Conservation (phyloP, 2,113 vertebrate genomes). For the Myotis brandtii region DNA sequence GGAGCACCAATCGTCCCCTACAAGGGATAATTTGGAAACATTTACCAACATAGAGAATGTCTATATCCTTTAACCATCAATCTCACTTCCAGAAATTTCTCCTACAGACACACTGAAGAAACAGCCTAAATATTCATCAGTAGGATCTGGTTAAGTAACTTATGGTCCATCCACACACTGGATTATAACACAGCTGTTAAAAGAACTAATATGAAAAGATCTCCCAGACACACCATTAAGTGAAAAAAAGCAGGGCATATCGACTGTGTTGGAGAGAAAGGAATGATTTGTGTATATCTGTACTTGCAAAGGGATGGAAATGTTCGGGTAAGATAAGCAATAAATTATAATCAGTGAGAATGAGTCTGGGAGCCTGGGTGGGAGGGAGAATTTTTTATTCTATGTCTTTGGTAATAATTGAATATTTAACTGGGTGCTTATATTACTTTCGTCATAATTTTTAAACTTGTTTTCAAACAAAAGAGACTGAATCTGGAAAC, state of each 20-base stretch:
- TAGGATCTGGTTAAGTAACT: not conserved
- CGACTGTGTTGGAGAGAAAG: not conserved
- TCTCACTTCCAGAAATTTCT: slow-evolving; percentile 12
- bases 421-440: not conserved
- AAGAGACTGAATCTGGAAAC: not conserved
- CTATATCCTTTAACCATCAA: not conserved
- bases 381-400: not conserved
- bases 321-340: slow-evolving; percentile 14
- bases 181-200: not conserved
- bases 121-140: not conserved
- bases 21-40: not conserved
- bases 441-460: slow-evolving; percentile 23
- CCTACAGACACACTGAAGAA: not conserved
- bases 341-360: not conserved
- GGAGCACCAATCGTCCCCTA: rapidly evolving
- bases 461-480: slow-evolving; percentile 1
- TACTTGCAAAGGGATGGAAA: not conserved
- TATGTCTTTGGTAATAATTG: not conserved
- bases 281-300: not conserved
- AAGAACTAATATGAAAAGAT: not conserved
- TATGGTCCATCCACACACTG: not conserved
- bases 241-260: not conserved
- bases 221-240: not conserved
- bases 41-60: slow-evolving; percentile 2
- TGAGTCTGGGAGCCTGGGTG: not conserved